Base-by-base conservation (phyloP, 1,140 invertebrate genomes). In the Caerostris darwini region DNA sequence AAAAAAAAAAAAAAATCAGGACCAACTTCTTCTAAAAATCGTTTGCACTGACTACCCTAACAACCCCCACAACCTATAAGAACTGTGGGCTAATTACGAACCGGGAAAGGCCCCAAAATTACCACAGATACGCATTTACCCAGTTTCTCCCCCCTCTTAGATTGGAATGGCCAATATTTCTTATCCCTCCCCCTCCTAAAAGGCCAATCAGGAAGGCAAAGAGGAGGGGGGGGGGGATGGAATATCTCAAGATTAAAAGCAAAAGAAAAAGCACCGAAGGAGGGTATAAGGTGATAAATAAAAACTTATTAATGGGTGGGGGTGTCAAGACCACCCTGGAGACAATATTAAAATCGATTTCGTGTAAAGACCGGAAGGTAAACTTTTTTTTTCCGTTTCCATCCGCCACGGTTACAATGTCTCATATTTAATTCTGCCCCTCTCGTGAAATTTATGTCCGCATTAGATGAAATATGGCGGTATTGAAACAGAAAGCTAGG, bases 261-360 rank as follows among this genome's bases (percentile, higher is more conserved):
- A 69, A 17, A 69, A 67, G 53, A 34, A 87, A 89, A 67, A 4
- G 7, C 17, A 4, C 61, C 7, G 10, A 34, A 19, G 57, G 14
- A 56, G 14, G 59, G 64, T 17, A 19, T 58, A 34, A 53, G 87
- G 59, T 53, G 87, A 89, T 89, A 89, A 89, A 89, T 89, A 89
- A 89, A 77, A 89, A 89, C 57, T 89, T 89, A 89, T 89, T 67
- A 89, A 89, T 89, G 64, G 87, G 57, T 53, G 53, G 87, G 87
- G 87, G 87, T 89, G 87, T 89, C 87, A 89, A 69, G 53, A 89
- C 59, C 87, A 89, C 87, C 87, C 87, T n/a, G 12, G 87, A 89
- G 87, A 89, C 87, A 89, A 69, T 89, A 89, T 89, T 89, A 89
- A 89, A 89, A 89, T 89, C 87, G 87, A 89, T 89, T 89, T 89